Evolutionary conservation across 2,888 invertebrate genomes (phyloP), one percentile per base, ranked within the genome.

Genomic region (Ophion ventricosus): DNA sequence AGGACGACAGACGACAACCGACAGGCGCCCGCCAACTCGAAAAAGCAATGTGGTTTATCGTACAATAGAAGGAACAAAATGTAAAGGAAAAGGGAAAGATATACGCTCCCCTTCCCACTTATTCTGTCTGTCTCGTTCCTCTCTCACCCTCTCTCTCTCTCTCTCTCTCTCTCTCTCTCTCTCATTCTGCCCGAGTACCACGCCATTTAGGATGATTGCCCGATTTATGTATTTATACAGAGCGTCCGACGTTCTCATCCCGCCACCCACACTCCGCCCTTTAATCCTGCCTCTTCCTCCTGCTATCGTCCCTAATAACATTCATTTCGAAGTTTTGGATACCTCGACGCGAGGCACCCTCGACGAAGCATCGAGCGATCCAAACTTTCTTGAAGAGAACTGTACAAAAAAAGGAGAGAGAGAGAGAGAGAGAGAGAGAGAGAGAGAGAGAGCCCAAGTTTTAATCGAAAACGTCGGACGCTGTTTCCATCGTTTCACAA

Each of bases 151-250:
- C 35, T 35, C 54, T 59, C 49, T 67, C 64, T 49, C 78, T 35
- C 43, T 43, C 43, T 43, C 43, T 63, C 25, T 11, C 69, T 43
- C 26, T 54, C 49, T 69, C n/a, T 63, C 63, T 10, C n/a, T 63
- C 70, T 70, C 70, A 29, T 61, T 25, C 49, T 14, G 29, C 17
- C 69, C 17, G 81, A 84, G 87, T 87, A 88, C 87, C 87, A 85
- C 87, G 83, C 91, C 92, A 90, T 91, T 92, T 91, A 90, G 90
- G 91, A 90, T 92, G 92, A 92, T 92, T 91, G 91, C 91, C 88
- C 87, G 91, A 92, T 92, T 92, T 92, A 92, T 92, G 90, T 90
- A 92, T 92, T 91, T 91, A 90, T 90, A 90, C 87, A 81, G 73
- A 72, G 76, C 78, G 83, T 80, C 75, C 82, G 81, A 86, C 80